Percentiles rank a stretch among this genome's conserved stretches.
phyloP scores from a whole-genome alignment of 37 sponge, comb jelly and placozoan species.

The Agelas oroides region DNA sequence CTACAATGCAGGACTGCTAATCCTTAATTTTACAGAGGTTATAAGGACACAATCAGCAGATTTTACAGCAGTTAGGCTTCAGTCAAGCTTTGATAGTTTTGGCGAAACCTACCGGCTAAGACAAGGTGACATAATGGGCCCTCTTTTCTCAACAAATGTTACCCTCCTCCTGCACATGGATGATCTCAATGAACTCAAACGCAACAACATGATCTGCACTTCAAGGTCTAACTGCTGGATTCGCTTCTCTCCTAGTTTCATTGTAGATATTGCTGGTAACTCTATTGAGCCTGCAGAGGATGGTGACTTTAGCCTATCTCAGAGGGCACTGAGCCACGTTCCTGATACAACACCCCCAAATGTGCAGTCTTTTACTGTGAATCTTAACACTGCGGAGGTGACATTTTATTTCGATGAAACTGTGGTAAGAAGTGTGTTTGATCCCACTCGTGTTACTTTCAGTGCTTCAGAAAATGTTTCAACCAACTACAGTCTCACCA shows the following conservation, averaged over 20 bases:
- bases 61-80: slow-evolving; percentile 59
- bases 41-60: slow-evolving; percentile 62
- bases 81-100: slow-evolving; percentile 13
- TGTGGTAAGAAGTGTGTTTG: slow-evolving; percentile 26
- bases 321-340: slow-evolving; percentile 30
- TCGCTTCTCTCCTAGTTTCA: slow-evolving; percentile 50
- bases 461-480: slow-evolving; percentile 22
- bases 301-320: background rate
- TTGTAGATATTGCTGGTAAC: slow-evolving; percentile 78
- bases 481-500: slow-evolving; percentile 52
- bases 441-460: slow-evolving; percentile 28
- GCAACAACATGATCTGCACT: slow-evolving; percentile 47
- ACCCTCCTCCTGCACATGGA: slow-evolving; percentile 34
- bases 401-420: slow-evolving; percentile 77
- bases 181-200: slow-evolving; percentile 80
- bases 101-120: slow-evolving; percentile 9
- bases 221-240: slow-evolving; percentile 61
- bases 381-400: slow-evolving; percentile 47
- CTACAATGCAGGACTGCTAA: slow-evolving; percentile 62
- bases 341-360: slow-evolving; percentile 59
- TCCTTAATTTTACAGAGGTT: slow-evolving; percentile 78
- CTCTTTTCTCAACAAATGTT: slow-evolving; percentile 51
- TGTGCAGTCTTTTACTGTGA: slow-evolving; percentile 50
- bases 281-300: slow-evolving; percentile 26
- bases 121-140: slow-evolving; percentile 14